A percentile compares a stretch with the other conserved stretches of the same genome.
Conservation (phyloP, 1,140 invertebrate genomes). For the Drosophila albomicans region DNA sequence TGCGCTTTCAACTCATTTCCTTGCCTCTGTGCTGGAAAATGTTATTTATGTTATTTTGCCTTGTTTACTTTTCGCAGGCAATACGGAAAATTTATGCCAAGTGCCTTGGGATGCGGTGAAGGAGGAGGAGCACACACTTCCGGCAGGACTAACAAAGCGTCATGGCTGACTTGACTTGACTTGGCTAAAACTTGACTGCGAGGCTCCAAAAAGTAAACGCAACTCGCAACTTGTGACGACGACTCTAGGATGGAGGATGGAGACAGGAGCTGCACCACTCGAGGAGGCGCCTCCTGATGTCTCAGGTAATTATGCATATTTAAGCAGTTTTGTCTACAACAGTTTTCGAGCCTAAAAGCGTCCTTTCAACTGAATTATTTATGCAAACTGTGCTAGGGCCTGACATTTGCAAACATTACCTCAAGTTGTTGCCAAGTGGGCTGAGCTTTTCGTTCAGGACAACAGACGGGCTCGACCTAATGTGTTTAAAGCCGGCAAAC, state of each 20-base stretch:
- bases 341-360: conserved; percentile 78
- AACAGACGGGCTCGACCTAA: conserved; percentile 8
- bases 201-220: neutral
- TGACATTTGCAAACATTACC: conserved; percentile 77
- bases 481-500: conserved; percentile 43
- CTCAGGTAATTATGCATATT: conserved; percentile 83
- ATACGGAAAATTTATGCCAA: conserved; percentile 49
- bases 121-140: conserved; percentile 45
- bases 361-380: conserved; percentile 82
- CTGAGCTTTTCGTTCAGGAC: too few relatives aligned
- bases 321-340: conserved; percentile 81
- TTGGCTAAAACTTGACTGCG: conserved; percentile 10
- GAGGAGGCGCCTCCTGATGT: conserved; percentile 41
- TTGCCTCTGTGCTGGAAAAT: conserved; percentile 5
- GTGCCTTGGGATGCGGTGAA: conserved; percentile 35
- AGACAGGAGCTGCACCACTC: conserved; percentile 25
- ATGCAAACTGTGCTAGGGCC: conserved; percentile 61
- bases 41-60: conserved; percentile 42
- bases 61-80: conserved; percentile 46
- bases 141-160: conserved; percentile 26
- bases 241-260: neutral
- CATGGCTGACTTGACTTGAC: conserved; percentile 35
- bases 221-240: neutral
- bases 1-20: conserved; percentile 17
- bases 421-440: conserved; percentile 54